These are phyloP conservation scores for Drosophila tsacasi DNA, from an alignment of 1,140 invertebrate species.

Conservation along the genomic window DNA sequence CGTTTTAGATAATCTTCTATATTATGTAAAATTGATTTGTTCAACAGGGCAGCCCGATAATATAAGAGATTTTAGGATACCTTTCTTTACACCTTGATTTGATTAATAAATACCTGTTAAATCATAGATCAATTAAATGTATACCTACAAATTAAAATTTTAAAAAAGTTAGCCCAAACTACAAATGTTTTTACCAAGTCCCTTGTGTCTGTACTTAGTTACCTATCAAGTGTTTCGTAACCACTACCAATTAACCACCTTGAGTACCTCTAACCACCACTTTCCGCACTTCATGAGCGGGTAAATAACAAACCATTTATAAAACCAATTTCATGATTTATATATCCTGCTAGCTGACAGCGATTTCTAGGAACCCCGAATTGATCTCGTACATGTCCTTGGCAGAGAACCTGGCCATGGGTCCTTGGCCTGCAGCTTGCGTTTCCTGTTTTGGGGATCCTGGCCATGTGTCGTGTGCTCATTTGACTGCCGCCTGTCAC, in stretches of 20 bases:
- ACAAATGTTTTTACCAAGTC: not conserved
- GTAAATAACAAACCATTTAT: slow-evolving; percentile 23
- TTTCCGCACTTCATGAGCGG: slow-evolving; percentile 11
- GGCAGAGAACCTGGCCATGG: slow-evolving; percentile 21
- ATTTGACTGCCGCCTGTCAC: slow-evolving; percentile 79
- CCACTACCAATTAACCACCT: slow-evolving; percentile 14
- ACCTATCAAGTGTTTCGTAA: not conserved
- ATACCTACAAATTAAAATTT: not conserved
- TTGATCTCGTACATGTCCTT: slow-evolving; percentile 70
- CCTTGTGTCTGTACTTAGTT: not conserved
- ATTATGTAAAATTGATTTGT: not conserved
- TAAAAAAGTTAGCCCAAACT: not conserved
- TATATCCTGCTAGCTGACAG: slow-evolving; percentile 40
- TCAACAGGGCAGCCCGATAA: not conserved
- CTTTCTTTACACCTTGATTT: no score
- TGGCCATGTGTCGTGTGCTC: slow-evolving; percentile 42
- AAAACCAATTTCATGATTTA: slow-evolving; percentile 47
- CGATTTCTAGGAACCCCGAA: slow-evolving; percentile 65
- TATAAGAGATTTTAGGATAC: no score
- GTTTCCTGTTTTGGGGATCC: slow-evolving; percentile 57
- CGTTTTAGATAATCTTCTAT: not conserved
- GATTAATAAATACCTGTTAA: no score
- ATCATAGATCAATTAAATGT: no score
- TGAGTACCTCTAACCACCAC: slow-evolving; percentile 23
- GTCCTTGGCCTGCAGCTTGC: slow-evolving; percentile 62